These are phyloP conservation scores for Heliconius hewitsoni DNA, from an alignment of 1,140 invertebrate genomes.

Conservation along the genomic window DNA sequence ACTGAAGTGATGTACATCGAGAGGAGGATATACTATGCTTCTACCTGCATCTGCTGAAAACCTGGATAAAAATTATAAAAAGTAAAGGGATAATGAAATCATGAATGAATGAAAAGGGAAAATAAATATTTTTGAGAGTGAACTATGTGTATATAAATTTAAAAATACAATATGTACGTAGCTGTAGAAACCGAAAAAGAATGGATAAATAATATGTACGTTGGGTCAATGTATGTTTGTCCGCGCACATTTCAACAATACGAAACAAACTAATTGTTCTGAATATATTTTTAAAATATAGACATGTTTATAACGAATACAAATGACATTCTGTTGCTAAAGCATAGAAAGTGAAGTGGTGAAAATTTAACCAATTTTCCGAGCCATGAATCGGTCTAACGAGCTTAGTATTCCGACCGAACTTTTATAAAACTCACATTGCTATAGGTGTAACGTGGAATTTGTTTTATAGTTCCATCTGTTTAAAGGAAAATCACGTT, in stretches of 20 bases:
- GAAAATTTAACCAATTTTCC: slow-evolving; percentile 19
- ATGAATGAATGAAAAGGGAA: too few relatives aligned
- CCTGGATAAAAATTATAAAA: too few relatives aligned
- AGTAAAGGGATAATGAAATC: too few relatives aligned
- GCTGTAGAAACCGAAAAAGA: too few relatives aligned
- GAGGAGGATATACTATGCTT: neutral
- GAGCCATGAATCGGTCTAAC: slow-evolving; percentile 10
- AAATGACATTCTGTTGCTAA: neutral
- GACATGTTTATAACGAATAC: neutral
- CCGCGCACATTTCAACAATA: neutral
- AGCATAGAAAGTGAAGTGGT: neutral
- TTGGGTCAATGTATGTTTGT: neutral
- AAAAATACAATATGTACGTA: too few relatives aligned
- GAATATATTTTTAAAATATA: neutral
- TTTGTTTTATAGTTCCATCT: neutral
- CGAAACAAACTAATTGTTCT: neutral
- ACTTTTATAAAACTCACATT: neutral
- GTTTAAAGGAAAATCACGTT: neutral
- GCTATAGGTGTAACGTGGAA: neutral
- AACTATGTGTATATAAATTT: too few relatives aligned
- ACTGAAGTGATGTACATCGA: too few relatives aligned
- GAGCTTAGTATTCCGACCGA: slow-evolving; percentile 18
- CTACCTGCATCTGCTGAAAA: neutral
- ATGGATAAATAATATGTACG: too few relatives aligned
- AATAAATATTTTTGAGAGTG: too few relatives aligned